phyloP scores from a whole-genome alignment of 2,888 invertebrate species.

The Cataglyphis livida region DNA sequence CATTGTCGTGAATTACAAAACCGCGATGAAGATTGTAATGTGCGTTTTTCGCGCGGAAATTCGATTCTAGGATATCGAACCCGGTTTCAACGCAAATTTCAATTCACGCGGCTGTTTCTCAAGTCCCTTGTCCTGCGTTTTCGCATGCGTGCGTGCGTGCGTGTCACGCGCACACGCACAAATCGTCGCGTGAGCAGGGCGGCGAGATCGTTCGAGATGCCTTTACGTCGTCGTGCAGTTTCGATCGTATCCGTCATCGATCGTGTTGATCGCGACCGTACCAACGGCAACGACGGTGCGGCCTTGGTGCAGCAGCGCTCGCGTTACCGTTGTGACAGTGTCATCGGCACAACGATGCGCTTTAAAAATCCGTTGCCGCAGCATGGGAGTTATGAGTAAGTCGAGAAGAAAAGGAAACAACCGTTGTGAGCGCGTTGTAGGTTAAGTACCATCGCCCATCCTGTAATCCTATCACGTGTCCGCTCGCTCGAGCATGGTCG shows the following conservation, averaged over 20 bases:
- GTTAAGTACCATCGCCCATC: slow-evolving; percentile 55
- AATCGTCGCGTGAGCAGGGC: neutral
- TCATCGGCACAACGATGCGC: slow-evolving; percentile 69
- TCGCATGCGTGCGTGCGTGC: too few species aligned
- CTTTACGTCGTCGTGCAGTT: slow-evolving; percentile 22
- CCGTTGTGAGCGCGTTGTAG: slow-evolving; percentile 54
- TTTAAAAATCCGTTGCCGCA: slow-evolving; percentile 78
- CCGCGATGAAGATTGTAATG: neutral
- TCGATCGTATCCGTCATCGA: slow-evolving; percentile 56
- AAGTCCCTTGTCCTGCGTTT: slow-evolving; percentile 33
- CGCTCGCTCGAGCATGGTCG: neutral
- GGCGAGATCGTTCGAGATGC: slow-evolving; percentile 43
- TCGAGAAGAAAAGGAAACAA: slow-evolving; percentile 38
- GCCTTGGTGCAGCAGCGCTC: neutral
- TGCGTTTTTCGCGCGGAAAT: neutral
- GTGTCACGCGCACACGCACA: neutral
- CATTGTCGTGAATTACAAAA: slow-evolving; percentile 14
- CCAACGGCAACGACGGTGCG: slow-evolving; percentile 28
- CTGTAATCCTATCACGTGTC: slow-evolving; percentile 44
- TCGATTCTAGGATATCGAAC: neutral
- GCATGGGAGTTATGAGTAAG: slow-evolving; percentile 81
- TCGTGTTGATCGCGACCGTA: slow-evolving; percentile 48
- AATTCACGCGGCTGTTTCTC: slow-evolving; percentile 21
- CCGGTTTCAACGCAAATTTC: neutral
- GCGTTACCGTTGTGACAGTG: slow-evolving; percentile 27